Conservation (phyloP, 2,888 invertebrate species). For the Dryomyza anilis region DNA sequence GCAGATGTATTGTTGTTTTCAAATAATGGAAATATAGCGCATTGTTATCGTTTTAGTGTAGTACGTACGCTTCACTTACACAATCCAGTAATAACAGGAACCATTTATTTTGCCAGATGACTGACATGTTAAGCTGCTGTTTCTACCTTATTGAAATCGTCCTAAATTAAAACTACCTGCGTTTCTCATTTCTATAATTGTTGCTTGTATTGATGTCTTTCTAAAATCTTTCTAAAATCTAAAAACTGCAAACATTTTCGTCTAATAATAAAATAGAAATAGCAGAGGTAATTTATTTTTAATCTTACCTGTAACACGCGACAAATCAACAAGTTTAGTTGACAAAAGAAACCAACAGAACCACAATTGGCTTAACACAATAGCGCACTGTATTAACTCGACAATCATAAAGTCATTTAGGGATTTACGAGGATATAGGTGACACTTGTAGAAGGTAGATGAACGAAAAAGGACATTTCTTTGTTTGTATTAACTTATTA, state of each 20-base stretch:
- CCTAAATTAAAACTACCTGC: background rate
- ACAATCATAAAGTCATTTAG: background rate
- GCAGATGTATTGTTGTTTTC: constrained; percentile 7
- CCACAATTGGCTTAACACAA: constrained; percentile 13
- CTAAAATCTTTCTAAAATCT: no score
- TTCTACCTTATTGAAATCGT: no score
- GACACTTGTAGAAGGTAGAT: background rate
- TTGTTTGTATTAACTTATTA: no score
- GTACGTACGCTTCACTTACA: constrained; percentile 41
- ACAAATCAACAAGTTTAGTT: constrained; percentile 23
- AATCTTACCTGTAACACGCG: constrained; percentile 22
- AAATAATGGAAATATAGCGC: background rate
- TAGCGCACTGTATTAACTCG: background rate
- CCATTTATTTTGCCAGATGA: constrained; percentile 31
- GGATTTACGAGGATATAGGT: no score
- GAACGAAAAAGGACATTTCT: background rate
- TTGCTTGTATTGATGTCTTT: background rate
- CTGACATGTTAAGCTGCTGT: no score
- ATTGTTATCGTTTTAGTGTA: constrained; percentile 30
- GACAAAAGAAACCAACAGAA: constrained; percentile 2
- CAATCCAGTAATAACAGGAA: constrained; percentile 29
- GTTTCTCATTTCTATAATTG: background rate
- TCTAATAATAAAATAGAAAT: background rate
- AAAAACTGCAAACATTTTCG: background rate
- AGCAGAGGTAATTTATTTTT: background rate